Percentiles rank a stretch among this genome's conserved stretches.
Evolutionary conservation across 2,797 vertebrate species (phyloP).

Genomic region (Lithobates pipiens): DNA sequence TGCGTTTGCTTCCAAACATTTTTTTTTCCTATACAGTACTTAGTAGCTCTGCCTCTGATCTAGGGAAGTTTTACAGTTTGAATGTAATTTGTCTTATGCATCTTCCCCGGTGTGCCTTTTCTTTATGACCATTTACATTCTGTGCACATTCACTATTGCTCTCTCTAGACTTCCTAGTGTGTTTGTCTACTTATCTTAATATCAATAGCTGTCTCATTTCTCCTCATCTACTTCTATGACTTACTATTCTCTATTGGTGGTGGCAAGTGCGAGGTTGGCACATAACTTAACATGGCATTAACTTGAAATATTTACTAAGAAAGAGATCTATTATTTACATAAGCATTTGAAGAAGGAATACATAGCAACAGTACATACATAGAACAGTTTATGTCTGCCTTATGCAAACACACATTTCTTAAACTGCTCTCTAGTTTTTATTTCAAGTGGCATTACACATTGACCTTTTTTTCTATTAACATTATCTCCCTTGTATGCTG

Average conservation of each 20-base stretch:
- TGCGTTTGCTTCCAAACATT: constrained; percentile 13
- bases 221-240: constrained; percentile 43
- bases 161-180: constrained; percentile 51
- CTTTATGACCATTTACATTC: constrained; percentile 55
- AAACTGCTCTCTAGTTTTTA: constrained; percentile 33
- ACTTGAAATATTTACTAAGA: constrained; percentile 40
- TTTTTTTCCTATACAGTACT: constrained; percentile 22
- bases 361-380: not conserved
- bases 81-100: constrained; percentile 54
- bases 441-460: constrained; percentile 35
- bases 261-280: constrained; percentile 41
- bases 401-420: constrained; percentile 39
- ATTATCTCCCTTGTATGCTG: constrained; percentile 52
- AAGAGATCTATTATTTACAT: constrained; percentile 49
- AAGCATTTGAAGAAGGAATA: constrained; percentile 18
- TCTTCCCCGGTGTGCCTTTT: constrained; percentile 49
- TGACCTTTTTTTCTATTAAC: constrained; percentile 58
- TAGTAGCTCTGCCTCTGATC: constrained; percentile 38
- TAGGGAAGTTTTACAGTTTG: constrained; percentile 38
- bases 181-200: constrained; percentile 57
- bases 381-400: constrained; percentile 41
- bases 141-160: constrained; percentile 49
- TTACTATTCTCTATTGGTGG: constrained; percentile 52
- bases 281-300: constrained; percentile 27
- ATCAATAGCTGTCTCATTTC: constrained; percentile 56